A percentile compares a stretch with the other conserved stretches of the same genome.
Conservation (phyloP, 1,140 invertebrate species). For the Tetragnatha versicolor region DNA sequence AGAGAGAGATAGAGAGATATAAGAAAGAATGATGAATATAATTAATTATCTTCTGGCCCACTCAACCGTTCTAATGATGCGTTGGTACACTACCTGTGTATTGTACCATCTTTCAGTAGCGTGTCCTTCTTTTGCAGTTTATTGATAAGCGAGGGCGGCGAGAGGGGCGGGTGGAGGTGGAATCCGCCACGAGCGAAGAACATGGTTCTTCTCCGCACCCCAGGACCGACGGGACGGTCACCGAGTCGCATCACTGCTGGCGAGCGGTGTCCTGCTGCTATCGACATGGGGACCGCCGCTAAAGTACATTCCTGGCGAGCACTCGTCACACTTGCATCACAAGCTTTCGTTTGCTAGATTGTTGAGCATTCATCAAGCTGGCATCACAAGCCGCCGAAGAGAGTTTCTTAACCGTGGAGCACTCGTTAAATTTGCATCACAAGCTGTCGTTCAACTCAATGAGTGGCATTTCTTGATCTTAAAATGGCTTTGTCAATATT, state of each 20-base stretch:
- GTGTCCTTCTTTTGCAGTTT: constrained; percentile 30
- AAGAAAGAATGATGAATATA: constrained; percentile 6
- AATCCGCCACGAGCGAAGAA: constrained; percentile 48
- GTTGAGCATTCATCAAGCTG: too few species aligned
- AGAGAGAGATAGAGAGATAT: not conserved
- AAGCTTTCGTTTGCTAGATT: too few species aligned
- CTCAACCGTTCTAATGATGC: constrained; percentile 20
- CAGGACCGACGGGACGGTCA: too few species aligned
- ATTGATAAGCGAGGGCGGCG: constrained; percentile 7
- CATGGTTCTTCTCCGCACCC: constrained; percentile 44
- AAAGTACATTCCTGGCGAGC: constrained; percentile 5
- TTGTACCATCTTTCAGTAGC: constrained; percentile 41
- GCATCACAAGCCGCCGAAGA: too few species aligned
- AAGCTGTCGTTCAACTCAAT: too few species aligned
- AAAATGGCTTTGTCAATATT: too few species aligned
- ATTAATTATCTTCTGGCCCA: constrained; percentile 21
- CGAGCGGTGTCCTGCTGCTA: not conserved
- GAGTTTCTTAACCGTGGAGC: too few species aligned
- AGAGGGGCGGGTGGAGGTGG: constrained; percentile 30
- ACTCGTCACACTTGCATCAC: constrained; percentile 11
- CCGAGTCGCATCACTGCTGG: not conserved
- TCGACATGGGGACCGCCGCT: not conserved
- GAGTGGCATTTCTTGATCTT: too few species aligned
- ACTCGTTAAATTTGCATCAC: too few species aligned
- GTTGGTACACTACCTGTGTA: constrained; percentile 33